Evolutionary conservation across 2,797 vertebrate genomes (phyloP).

Genomic region (Chrysolophus pictus): DNA sequence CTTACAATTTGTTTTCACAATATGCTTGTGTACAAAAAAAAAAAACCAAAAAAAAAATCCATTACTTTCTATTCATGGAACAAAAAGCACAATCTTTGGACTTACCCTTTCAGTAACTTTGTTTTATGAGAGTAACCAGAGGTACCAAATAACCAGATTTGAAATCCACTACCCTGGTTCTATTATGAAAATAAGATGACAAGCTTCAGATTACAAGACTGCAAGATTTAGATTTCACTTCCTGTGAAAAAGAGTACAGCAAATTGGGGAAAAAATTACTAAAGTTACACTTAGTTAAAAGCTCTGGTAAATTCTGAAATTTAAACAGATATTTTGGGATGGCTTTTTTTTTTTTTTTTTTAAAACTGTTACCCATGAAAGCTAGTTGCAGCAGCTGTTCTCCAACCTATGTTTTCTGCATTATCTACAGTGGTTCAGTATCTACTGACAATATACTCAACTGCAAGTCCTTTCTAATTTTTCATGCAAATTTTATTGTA

Average conservation of each 20-base stretch:
- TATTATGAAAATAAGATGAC: background rate
- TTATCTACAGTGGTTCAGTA: too few species aligned
- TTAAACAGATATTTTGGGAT: background rate
- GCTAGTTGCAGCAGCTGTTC: too few species aligned
- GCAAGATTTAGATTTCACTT: background rate
- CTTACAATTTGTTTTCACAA: background rate
- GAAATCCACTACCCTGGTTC: background rate
- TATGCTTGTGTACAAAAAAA: background rate
- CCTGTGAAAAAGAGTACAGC: background rate
- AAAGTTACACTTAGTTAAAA: background rate
- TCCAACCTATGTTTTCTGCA: too few species aligned
- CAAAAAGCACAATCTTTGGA: background rate
- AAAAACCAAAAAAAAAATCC: background rate
- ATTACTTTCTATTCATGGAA: background rate
- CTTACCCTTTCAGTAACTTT: slow-evolving; percentile 80
- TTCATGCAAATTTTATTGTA: too few species aligned
- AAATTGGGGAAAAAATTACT: background rate
- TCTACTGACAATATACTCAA: too few species aligned
- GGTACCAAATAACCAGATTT: background rate
- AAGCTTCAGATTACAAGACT: background rate
- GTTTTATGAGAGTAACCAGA: background rate
- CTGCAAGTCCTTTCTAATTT: too few species aligned
- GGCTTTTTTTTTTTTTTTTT: too few species aligned
- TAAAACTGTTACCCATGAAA: too few species aligned
- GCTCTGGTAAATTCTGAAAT: background rate